Conservation (phyloP, 2,113 vertebrate genomes). For the Catharus minimus region DNA sequence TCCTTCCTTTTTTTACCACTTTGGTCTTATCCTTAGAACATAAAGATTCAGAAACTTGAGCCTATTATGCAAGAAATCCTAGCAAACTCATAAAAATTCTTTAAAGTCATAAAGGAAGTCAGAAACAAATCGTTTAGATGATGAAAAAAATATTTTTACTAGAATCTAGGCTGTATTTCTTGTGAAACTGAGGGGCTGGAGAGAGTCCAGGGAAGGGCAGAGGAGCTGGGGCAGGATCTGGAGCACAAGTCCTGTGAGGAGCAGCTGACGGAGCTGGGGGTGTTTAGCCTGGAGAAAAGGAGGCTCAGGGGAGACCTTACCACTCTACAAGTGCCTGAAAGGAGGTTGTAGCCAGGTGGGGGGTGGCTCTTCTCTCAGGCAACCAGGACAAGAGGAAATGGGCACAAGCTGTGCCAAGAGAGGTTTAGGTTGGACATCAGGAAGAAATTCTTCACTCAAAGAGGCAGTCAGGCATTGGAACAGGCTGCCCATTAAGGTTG, state of each 20-base stretch:
- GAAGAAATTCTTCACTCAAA: neutral
- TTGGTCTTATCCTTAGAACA: neutral
- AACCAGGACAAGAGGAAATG: neutral
- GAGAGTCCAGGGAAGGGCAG: accelerated
- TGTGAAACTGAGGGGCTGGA: neutral
- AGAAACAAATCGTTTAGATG: neutral
- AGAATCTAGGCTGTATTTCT: neutral
- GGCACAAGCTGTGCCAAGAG: too few species aligned
- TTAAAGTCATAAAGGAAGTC: neutral
- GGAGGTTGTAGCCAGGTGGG: accelerated
- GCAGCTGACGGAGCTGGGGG: too few species aligned
- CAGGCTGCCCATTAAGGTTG: neutral
- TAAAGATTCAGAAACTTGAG: neutral
- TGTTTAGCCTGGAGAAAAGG: neutral
- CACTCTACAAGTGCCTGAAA: too few species aligned
- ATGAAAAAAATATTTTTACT: neutral
- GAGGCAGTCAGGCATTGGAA: neutral
- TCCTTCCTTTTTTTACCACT: neutral
- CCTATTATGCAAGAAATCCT: neutral
- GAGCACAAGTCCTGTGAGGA: neutral
- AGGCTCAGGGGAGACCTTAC: neutral
- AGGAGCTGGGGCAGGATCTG: neutral
- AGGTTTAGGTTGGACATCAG: neutral
- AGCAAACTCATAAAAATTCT: neutral
- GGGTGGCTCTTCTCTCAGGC: neutral